Evolutionary conservation across 2,888 invertebrate genomes (phyloP), one percentile per base, ranked within the genome.

Genomic region (Zygaena filipendulae): DNA sequence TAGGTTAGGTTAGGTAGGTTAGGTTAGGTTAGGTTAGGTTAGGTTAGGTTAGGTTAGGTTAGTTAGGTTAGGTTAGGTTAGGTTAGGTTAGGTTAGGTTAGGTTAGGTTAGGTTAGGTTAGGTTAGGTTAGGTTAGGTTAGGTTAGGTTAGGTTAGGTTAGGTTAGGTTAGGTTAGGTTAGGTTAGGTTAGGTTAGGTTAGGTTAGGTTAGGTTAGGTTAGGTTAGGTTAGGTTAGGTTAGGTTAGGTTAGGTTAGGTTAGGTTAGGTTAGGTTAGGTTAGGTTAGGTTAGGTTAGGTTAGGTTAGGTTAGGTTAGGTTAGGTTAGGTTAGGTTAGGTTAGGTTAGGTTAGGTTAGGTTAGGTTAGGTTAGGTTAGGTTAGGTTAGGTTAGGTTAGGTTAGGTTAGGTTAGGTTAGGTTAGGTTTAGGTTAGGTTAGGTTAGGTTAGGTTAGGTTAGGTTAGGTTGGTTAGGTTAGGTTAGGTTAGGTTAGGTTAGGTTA

Each of bases 331-430:
- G 42, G 44, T 41, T 41, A 37, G 40, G 36, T 39, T 40, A 41
- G 42, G 41, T 43, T 43, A 40, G 43, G 42, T 41, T 38, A 39
- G 41, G 41, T 42, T 40, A 40, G 45, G 45, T 43, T 43, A 45
- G 45, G 45, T 42, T 42, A 41, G 45, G 45, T 42, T 40, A 42
- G 42, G 42, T 40, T 34, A 39, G 41, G 41, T 41, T 42, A 41
- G 39, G 42, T 41, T 40, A 42, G 42, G 39, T 40, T 39, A 41
- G 43, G 42, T 38, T 35, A 35, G 36, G 34, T 34, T 33, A 31
- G 36, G 37, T 35, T 40, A 37, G 35, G 38, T 42, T 42, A 36
- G 39, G 37, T 41, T 38, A 40, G n/a, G 43, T n/a, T n/a, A n/a
- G n/a, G n/a, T n/a, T n/a, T n/a, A n/a, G n/a, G n/a, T n/a, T n/a